phyloP scores from a whole-genome alignment of 2,888 invertebrate genomes.

The Scrobipalpa atriplicella region DNA sequence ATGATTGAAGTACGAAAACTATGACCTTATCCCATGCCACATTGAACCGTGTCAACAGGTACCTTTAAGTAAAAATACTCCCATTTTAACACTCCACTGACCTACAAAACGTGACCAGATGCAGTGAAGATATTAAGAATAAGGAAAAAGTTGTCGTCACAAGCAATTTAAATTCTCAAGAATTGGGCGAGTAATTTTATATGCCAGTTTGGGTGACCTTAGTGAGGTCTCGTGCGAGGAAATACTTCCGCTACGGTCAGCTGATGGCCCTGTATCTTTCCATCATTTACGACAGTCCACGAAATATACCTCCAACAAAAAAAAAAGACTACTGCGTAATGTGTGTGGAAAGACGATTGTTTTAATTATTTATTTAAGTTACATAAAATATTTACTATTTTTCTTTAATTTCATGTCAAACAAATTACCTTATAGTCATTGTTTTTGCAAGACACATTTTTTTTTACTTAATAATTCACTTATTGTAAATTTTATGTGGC shows the following conservation, averaged over 20 bases:
- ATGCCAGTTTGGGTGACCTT: not conserved
- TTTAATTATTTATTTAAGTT: too few species aligned
- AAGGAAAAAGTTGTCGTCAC: not conserved
- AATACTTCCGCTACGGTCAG: not conserved
- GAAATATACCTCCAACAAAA: too few species aligned
- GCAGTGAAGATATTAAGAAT: not conserved
- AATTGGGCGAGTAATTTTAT: not conserved
- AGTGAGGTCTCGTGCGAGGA: not conserved
- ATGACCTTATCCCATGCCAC: not conserved
- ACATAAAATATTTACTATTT: too few species aligned
- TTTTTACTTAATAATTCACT: too few species aligned
- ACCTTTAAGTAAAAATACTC: not conserved
- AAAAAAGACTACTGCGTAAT: too few species aligned
- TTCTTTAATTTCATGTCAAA: too few species aligned
- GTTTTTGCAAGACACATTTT: too few species aligned
- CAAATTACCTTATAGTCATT: too few species aligned
- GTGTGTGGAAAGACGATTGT: too few species aligned
- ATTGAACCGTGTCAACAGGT: not conserved
- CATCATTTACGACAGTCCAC: too few species aligned
- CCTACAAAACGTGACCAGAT: slow-evolving; percentile 4
- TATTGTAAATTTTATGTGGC: too few species aligned
- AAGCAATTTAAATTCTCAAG: not conserved
- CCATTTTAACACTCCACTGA: not conserved
- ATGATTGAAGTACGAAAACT: not conserved
- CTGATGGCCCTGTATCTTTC: not conserved